Conservation (phyloP, 2,888 invertebrate genomes). For the Protodeltote pygarga region DNA sequence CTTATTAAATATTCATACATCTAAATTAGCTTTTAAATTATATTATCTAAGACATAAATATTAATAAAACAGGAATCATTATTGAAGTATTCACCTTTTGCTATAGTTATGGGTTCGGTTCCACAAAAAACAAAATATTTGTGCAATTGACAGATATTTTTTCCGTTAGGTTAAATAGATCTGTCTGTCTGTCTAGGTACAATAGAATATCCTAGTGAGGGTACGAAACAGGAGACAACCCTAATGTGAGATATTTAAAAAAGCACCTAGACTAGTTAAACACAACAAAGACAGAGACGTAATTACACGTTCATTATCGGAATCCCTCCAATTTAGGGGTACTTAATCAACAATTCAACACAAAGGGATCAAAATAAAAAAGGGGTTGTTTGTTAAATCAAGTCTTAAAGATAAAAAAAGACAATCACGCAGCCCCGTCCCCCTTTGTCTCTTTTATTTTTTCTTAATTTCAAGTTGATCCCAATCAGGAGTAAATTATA, state of each 20-base stretch:
- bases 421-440: constrained; percentile 66
- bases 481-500: constrained; percentile 86
- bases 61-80: too few relatives aligned
- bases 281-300: constrained; percentile 13
- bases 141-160: too few relatives aligned
- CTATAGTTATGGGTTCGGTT: too few relatives aligned
- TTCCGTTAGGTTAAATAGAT: too few relatives aligned
- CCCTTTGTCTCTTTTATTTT: constrained; percentile 81
- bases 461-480: constrained; percentile 86
- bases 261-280: neutral
- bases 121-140: too few relatives aligned
- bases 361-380: constrained; percentile 62
- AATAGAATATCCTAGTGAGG: too few relatives aligned
- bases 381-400: constrained; percentile 82
- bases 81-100: too few relatives aligned
- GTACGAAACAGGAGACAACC: too few relatives aligned
- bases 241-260: neutral
- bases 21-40: too few relatives aligned
- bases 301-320: constrained; percentile 51
- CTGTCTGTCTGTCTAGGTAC: too few relatives aligned
- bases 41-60: too few relatives aligned
- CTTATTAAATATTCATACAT: too few relatives aligned
- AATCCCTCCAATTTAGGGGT: constrained; percentile 57
- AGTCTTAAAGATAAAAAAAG: constrained; percentile 77
- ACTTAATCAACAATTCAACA: constrained; percentile 66